A percentile compares a stretch with the other conserved stretches of the same genome.
These are phyloP conservation scores for Oreortyx pictus DNA, from an alignment of 2,797 vertebrate genomes.

Conservation along the genomic window DNA sequence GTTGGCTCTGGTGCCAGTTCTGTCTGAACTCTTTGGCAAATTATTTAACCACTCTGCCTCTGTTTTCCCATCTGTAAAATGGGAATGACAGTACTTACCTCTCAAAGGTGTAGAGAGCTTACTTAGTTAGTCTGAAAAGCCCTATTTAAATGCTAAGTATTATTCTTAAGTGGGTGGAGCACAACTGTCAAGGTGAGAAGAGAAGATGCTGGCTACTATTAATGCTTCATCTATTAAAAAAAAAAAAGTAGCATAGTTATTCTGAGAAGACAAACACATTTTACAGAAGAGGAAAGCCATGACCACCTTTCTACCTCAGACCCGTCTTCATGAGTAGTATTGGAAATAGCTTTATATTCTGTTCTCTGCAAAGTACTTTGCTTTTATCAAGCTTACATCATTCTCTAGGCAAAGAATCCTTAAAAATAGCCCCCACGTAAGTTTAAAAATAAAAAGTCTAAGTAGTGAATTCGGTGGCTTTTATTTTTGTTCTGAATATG, in stretches of 20 bases:
- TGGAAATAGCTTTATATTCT: constrained; percentile 80
- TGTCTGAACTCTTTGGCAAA: constrained; percentile 34
- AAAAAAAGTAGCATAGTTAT: constrained; percentile 75
- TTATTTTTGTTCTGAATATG: constrained; percentile 73
- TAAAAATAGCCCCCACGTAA: constrained; percentile 41
- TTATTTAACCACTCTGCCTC: constrained; percentile 67
- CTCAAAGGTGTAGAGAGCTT: constrained; percentile 61
- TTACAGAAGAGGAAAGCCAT: constrained; percentile 95
- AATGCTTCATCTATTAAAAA: constrained; percentile 46
- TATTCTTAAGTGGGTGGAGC: constrained; percentile 59
- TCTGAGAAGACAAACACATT: constrained; percentile 81
- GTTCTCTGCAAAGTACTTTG: constrained; percentile 81
- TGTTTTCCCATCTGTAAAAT: constrained; percentile 64
- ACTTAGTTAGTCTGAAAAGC: constrained; percentile 44
- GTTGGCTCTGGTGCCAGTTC: not conserved
- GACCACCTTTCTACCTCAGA: constrained; percentile 99
- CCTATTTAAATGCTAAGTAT: constrained; percentile 51
- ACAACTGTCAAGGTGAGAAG: constrained; percentile 27
- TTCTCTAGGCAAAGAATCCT: constrained; percentile 63
- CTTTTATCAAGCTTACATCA: constrained; percentile 71
- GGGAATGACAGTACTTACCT: constrained; percentile 32
- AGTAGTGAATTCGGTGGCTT: constrained; percentile 76
- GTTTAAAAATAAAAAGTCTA: constrained; percentile 36
- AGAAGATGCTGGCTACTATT: constrained; percentile 31
- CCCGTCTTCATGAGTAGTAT: constrained; percentile 85